Conservation (phyloP, 2,797 vertebrate species). For the Gastrophryne carolinensis region DNA sequence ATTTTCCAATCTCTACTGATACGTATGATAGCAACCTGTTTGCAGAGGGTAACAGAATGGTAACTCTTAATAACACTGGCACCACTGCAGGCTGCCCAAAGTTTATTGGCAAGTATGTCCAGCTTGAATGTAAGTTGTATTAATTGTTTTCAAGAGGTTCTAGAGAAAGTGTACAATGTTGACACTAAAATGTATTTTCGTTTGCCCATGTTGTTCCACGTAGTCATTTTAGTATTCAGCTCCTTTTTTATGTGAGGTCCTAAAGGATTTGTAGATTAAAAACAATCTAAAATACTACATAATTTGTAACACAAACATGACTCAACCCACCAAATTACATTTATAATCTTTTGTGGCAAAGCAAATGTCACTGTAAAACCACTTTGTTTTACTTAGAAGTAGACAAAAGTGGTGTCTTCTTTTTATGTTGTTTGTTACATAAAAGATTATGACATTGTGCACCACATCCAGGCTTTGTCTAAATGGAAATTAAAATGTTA, state of each 20-base stretch:
- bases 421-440: neutral
- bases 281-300: slow-evolving; percentile 14
- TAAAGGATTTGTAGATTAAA: neutral
- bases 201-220: neutral
- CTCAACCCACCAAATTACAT: slow-evolving; percentile 14
- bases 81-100: too few species aligned
- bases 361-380: slow-evolving; percentile 9
- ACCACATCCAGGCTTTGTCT: neutral
- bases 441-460: neutral
- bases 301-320: slow-evolving; percentile 22
- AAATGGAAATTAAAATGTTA: too few species aligned
- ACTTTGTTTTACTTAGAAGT: neutral
- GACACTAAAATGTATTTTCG: too few species aligned
- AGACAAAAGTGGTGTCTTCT: neutral
- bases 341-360: neutral
- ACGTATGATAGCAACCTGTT: too few species aligned
- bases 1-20: too few species aligned
- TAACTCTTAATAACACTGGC: too few species aligned
- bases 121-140: too few species aligned
- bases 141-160: too few species aligned
- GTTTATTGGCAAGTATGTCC: too few species aligned
- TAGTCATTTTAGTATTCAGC: neutral
- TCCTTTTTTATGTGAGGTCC: slow-evolving; percentile 18
- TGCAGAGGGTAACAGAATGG: too few species aligned
- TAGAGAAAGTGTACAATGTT: too few species aligned